Percentiles rank a stretch among this genome's conserved stretches.
These are phyloP conservation scores for Lordiphosa collinella DNA, from an alignment of 1,140 invertebrate genomes.

Conservation along the genomic window DNA sequence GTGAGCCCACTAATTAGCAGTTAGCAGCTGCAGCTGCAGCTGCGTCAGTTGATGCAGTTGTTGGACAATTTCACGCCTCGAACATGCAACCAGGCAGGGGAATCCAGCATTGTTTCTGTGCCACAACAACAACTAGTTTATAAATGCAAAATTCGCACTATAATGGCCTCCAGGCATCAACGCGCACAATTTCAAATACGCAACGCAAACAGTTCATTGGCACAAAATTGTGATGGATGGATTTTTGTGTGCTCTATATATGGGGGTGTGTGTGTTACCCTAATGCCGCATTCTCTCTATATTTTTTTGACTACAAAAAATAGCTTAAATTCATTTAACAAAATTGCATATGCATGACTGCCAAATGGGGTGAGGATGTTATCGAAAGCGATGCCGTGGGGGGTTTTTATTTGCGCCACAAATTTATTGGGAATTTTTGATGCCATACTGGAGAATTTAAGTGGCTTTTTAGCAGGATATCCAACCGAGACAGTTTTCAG, in stretches of 20 bases:
- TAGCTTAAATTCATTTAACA: slow-evolving; percentile 41
- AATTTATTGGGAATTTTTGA: too few relatives aligned
- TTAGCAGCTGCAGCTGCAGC: slow-evolving; percentile 18
- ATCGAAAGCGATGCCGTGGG: slow-evolving; percentile 1
- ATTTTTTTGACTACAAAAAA: slow-evolving; percentile 21
- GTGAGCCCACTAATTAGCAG: slow-evolving; percentile 8
- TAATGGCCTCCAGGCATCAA: slow-evolving; percentile 51
- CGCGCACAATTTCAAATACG: slow-evolving; percentile 29
- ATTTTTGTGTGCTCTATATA: slow-evolving; percentile 29
- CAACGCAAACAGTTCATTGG: slow-evolving; percentile 44
- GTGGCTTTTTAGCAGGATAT: too few relatives aligned
- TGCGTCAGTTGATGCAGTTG: slow-evolving; percentile 34
- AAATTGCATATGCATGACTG: slow-evolving; percentile 54
- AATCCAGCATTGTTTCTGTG: slow-evolving; percentile 16
- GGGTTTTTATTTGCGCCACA: too few relatives aligned
- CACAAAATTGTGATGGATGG: slow-evolving; percentile 67
- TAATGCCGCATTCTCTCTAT: slow-evolving; percentile 15
- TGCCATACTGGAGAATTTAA: too few relatives aligned
- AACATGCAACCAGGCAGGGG: slow-evolving; percentile 33
- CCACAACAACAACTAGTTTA: slow-evolving; percentile 60
- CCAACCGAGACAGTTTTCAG: too few relatives aligned
- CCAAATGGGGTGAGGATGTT: background rate
- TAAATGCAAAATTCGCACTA: slow-evolving; percentile 74
- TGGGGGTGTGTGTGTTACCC: background rate
- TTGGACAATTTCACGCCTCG: slow-evolving; percentile 50